Percentiles rank a stretch among this genome's conserved stretches.
Conservation (phyloP, 37 sponge, comb jelly and placozoan genomes). For the Sycon ciliatum region DNA sequence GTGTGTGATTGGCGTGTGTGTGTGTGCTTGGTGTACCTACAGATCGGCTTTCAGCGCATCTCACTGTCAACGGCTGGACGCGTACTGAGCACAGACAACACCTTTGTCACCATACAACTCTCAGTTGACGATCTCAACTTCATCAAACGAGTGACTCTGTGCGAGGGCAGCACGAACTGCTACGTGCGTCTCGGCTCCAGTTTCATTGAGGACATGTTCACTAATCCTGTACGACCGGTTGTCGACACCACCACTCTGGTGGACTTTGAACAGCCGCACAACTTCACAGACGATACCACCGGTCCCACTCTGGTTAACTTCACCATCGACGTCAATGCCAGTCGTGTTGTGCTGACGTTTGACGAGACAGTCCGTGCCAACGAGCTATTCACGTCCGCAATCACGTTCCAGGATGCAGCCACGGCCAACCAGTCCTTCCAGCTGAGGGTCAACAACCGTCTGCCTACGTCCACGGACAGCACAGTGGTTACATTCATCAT, state of each 20-base stretch:
- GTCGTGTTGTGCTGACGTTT: slow-evolving; percentile 53
- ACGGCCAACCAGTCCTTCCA: slow-evolving; percentile 37
- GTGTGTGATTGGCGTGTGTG: too few species aligned
- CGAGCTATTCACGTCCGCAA: slow-evolving; percentile 44
- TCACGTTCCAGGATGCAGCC: slow-evolving; percentile 61
- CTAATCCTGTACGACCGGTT: slow-evolving; percentile 26
- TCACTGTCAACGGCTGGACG: slow-evolving; percentile 26
- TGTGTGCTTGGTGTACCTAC: too few species aligned
- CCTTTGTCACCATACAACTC: slow-evolving; percentile 36
- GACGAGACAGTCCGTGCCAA: slow-evolving; percentile 64
- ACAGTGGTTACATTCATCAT: slow-evolving; percentile 37
- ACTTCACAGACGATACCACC: slow-evolving; percentile 28
- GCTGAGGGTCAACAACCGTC: background rate
- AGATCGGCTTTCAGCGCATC: too few species aligned
- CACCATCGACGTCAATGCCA: slow-evolving; percentile 59
- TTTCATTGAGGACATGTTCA: slow-evolving; percentile 51
- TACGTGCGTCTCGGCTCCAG: slow-evolving; percentile 28
- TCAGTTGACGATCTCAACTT: slow-evolving; percentile 42
- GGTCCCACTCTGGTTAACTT: slow-evolving; percentile 41
- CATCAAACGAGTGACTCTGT: slow-evolving; percentile 45
- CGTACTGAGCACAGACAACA: slow-evolving; percentile 44
- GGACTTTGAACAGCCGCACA: background rate
- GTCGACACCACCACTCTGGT: background rate
- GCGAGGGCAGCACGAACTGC: slow-evolving; percentile 46
- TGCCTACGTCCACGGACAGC: background rate